Conservation (phyloP, 1,140 invertebrate species). For the Drosophila yakuba region DNA sequence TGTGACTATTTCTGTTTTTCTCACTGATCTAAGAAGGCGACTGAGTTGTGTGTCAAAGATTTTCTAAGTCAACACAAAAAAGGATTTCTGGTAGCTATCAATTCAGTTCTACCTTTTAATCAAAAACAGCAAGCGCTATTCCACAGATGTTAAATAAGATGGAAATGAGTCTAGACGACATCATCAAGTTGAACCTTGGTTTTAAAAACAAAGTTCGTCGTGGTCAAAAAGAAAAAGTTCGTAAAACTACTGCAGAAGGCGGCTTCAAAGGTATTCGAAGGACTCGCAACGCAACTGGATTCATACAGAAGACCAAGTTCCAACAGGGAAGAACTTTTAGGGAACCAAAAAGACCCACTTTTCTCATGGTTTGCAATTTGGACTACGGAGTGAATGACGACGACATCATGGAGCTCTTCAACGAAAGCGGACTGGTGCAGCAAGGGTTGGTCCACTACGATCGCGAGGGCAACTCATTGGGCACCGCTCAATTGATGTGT, state of each 20-base stretch:
- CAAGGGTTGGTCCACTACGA: neutral
- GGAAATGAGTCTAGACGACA: neutral
- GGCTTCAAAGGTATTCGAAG: neutral
- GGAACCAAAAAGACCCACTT: neutral
- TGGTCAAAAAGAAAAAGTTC: no score
- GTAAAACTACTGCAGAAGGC: no score
- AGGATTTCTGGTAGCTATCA: neutral
- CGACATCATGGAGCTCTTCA: neutral
- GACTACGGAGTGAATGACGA: neutral
- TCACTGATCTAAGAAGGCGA: neutral
- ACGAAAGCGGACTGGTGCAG: neutral
- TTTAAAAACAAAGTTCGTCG: neutral
- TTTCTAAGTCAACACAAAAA: neutral
- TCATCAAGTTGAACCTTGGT: neutral
- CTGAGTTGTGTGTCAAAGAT: neutral
- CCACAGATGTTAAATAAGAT: neutral
- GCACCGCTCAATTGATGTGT: neutral
- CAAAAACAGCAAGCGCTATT: neutral
- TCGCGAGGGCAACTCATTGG: neutral
- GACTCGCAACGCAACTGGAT: neutral
- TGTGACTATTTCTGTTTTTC: no score
- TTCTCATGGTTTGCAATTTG: conserved; percentile 1
- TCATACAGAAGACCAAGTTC: neutral
- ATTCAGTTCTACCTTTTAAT: neutral
- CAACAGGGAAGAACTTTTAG: neutral